These are phyloP conservation scores for Aquatica leii DNA, from an alignment of 2,888 invertebrate genomes.

Conservation along the genomic window DNA sequence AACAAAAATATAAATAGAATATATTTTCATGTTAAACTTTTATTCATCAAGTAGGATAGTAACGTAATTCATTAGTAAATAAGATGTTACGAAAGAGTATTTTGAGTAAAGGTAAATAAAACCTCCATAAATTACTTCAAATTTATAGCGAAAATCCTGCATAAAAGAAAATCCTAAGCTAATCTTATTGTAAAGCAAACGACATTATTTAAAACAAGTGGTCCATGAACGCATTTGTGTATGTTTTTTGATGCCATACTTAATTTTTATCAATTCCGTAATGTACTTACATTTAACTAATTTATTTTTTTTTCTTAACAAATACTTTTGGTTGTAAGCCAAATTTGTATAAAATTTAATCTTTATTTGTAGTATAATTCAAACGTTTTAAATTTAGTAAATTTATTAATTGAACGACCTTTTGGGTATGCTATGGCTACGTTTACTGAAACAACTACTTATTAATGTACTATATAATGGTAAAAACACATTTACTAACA, in stretches of 20 bases:
- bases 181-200: conserved; percentile 5
- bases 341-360: background rate
- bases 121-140: conserved; percentile 2
- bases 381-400: background rate
- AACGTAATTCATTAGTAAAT: no score
- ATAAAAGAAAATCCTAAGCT: conserved; percentile 4
- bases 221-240: conserved; percentile 4
- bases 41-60: no score
- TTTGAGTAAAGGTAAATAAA: background rate
- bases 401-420: conserved; percentile 4
- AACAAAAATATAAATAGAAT: no score
- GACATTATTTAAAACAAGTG: conserved; percentile 12
- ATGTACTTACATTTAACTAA: background rate
- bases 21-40: no score
- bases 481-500: conserved; percentile 7
- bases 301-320: background rate
- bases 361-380: background rate
- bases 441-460: conserved; percentile 14
- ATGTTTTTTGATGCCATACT: background rate
- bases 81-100: no score
- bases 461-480: conserved; percentile 24
- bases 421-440: background rate
- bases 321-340: background rate
- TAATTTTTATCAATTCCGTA: conserved; percentile 7
- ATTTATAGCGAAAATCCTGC: conserved; percentile 3